These are phyloP conservation scores for Troides aeacus DNA, from an alignment of 2,888 invertebrate genomes.

Conservation along the genomic window DNA sequence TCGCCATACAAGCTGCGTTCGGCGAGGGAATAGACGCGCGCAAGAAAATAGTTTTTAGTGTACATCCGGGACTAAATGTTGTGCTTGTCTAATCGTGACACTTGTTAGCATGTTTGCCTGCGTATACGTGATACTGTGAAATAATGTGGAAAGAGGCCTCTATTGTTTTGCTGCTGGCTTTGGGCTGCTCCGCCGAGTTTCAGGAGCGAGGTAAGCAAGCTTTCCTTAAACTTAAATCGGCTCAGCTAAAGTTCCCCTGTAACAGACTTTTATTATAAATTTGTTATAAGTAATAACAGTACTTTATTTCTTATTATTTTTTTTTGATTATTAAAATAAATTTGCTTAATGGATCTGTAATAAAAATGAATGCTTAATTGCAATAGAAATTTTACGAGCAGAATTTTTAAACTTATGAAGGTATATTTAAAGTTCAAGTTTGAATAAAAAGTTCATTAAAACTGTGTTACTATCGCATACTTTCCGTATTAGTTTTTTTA, in stretches of 20 bases:
- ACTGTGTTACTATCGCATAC: conserved; percentile 12
- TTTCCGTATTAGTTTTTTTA: too few relatives aligned
- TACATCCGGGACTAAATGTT: conserved; percentile 38
- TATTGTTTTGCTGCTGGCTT: conserved; percentile 43
- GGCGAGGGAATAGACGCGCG: conserved; percentile 56
- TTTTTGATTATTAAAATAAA: too few relatives aligned
- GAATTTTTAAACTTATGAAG: conserved; percentile 10
- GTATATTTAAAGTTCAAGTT: conserved; percentile 18
- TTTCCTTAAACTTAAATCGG: conserved; percentile 30
- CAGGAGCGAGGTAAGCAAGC: conserved; percentile 67
- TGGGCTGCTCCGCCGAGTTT: conserved; percentile 53
- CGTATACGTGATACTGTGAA: conserved; percentile 55
- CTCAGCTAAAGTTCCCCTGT: too few relatives aligned
- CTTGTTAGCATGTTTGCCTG: conserved; percentile 53
- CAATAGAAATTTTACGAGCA: background rate
- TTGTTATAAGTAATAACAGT: too few relatives aligned
- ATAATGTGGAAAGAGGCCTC: conserved; percentile 57
- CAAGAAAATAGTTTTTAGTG: conserved; percentile 29
- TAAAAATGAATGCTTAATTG: background rate
- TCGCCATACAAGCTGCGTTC: conserved; percentile 56
- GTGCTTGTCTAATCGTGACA: conserved; percentile 45
- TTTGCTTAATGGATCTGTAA: background rate
- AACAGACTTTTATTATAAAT: too few relatives aligned
- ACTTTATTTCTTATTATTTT: too few relatives aligned
- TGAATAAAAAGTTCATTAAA: conserved; percentile 4